Base-by-base conservation (phyloP, 30 jellyfish, hydroid and myxozoan species). In the Turritopsis rubra region DNA sequence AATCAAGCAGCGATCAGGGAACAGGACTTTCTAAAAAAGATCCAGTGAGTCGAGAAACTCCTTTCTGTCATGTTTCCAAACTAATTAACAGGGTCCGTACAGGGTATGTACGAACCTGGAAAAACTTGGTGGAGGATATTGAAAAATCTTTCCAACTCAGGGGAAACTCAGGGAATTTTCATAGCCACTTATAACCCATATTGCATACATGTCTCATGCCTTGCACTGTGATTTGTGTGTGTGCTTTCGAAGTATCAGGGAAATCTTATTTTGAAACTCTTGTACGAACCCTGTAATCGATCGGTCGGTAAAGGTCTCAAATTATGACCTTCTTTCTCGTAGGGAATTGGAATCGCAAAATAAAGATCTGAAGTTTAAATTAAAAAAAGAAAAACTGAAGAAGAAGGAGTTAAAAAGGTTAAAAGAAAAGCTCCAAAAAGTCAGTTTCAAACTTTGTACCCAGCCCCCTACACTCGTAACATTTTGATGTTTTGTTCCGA, bases 331-430 rank as follows among this genome's bases (percentile, higher is more conserved):
- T 41, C 60, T 28, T 5, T 80, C 21, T 52, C 16, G 9, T 26
- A 80, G 87, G 17, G 82, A 80, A 80, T 52, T 80, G 28, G 87
- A 80, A 52, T 19, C 24, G 7, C 0, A 22, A 21, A 53, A 54
- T 70, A 80, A 27, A 60, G 82, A 17, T 8, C 21, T 80, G 41
- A 21, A 53, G 52, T 80, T 24, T 54, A 80, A 80, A 53, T 53
- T 80, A 25, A 80, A 80, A 80, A 80, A 27, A 52, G 28, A 31
- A 31, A 60, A 80, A 21, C 41, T 30, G 41, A 25, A 41, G 60
- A 80, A 80, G 65, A 21, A 80, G 28, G 81, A 80, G 53, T 22
- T 18, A 26, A 28, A 29, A 8, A 80, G 20, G n/a, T 21, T 4
- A 4, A 70, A 52, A 13, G 81, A 65, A 52, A 18, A 52, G 28